Conservation (phyloP, 2,888 invertebrate genomes). For the Drosophila prostipennis region DNA sequence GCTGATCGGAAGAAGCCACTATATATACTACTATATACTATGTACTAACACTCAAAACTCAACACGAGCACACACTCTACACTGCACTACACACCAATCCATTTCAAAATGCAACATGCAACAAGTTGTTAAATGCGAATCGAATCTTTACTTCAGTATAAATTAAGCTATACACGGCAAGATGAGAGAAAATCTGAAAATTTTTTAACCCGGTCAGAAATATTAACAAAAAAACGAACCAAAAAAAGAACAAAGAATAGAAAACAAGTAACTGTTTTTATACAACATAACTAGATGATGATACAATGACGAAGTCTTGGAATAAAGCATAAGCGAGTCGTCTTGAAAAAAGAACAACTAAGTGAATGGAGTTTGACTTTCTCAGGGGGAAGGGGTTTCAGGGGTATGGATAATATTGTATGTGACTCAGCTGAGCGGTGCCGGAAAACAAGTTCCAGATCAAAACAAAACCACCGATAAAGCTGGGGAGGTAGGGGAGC, state of each 20-base stretch:
- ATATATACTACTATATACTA: constrained; percentile 34
- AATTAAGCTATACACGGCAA: constrained; percentile 66
- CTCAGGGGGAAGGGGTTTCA: constrained; percentile 6
- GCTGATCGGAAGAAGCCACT: constrained; percentile 40
- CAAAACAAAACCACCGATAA: constrained; percentile 47
- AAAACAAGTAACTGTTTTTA: constrained; percentile 59
- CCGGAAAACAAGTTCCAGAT: constrained; percentile 35
- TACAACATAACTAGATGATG: constrained; percentile 65
- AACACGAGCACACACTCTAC: constrained; percentile 40
- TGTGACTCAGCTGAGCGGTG: constrained; percentile 38
- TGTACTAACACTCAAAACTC: constrained; percentile 26
- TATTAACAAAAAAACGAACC: constrained; percentile 48
- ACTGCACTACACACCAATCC: constrained; percentile 18
- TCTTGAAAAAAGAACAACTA: constrained; percentile 61
- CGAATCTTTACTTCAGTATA: constrained; percentile 76
- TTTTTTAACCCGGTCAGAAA: constrained; percentile 73
- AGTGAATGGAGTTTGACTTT: constrained; percentile 56
- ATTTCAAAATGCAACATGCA: constrained; percentile 51
- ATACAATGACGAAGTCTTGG: constrained; percentile 64
- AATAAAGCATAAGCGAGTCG: constrained; percentile 73
- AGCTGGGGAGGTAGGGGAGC: constrained; percentile 8
- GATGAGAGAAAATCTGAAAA: constrained; percentile 41
- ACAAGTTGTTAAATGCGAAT: constrained; percentile 64
- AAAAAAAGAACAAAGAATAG: constrained; percentile 23
- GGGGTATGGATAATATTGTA: background rate